A percentile compares a stretch with the other conserved stretches of the same genome.
Conservation (phyloP, 2,113 vertebrate genomes). For the Leptodactylus fuscus region DNA sequence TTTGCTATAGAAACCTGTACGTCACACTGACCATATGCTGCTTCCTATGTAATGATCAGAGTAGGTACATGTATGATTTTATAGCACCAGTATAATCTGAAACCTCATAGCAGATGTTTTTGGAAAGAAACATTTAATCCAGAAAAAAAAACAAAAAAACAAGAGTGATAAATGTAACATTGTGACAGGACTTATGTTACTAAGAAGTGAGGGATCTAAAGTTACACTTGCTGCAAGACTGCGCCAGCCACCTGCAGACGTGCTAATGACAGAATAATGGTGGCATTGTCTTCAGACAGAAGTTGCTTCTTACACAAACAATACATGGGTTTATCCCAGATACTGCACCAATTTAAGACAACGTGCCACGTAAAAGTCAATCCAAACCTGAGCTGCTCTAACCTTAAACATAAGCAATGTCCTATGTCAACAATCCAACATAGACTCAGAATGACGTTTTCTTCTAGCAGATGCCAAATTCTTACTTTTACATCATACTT, state of each 20-base stretch:
- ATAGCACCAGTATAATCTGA: slow-evolving; percentile 53
- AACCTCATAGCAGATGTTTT: slow-evolving; percentile 55
- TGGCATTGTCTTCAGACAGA: slow-evolving; percentile 44
- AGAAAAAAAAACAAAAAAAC: slow-evolving; percentile 32
- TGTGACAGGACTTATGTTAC: slow-evolving; percentile 56
- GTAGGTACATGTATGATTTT: slow-evolving; percentile 37
- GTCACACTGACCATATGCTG: slow-evolving; percentile 43
- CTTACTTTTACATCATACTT: too few species aligned
- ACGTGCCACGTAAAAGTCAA: slow-evolving; percentile 28
- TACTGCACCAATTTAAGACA: slow-evolving; percentile 42
- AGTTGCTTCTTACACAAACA: slow-evolving; percentile 35
- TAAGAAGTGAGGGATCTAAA: slow-evolving; percentile 50
- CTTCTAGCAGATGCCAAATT: too few species aligned
- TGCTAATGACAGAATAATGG: slow-evolving; percentile 52
- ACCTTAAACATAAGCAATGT: neutral
- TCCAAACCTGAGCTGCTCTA: neutral
- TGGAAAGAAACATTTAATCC: slow-evolving; percentile 56
- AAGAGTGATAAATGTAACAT: slow-evolving; percentile 53
- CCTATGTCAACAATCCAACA: neutral
- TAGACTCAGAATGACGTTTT: too few species aligned
- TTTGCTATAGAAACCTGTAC: neutral
- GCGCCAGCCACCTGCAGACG: slow-evolving; percentile 56
- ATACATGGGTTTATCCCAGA: slow-evolving; percentile 50
- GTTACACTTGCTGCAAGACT: slow-evolving; percentile 51
- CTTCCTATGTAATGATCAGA: slow-evolving; percentile 46